Percentiles rank a stretch among this genome's conserved stretches.
Conservation (phyloP, 2,888 invertebrate genomes). For the Lydus trimaculatus region DNA sequence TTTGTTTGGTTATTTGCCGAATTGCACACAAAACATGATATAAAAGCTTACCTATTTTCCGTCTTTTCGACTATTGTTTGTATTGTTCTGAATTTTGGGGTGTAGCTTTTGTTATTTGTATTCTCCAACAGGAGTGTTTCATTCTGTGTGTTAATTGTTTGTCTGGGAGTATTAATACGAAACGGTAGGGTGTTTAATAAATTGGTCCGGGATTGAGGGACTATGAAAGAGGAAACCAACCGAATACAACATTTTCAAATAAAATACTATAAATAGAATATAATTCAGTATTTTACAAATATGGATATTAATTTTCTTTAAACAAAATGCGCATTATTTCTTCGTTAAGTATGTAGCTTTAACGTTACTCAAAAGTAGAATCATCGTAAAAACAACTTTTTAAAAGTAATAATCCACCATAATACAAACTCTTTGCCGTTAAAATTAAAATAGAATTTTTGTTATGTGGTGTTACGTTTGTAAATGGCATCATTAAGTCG, state of each 20-base stretch:
- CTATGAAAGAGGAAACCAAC: conserved; percentile 24
- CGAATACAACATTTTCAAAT: conserved; percentile 23
- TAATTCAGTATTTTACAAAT: neutral
- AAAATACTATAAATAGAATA: neutral
- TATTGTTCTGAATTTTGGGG: conserved; percentile 28
- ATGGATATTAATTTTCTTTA: neutral
- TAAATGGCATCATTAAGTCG: conserved; percentile 10
- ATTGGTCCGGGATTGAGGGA: conserved; percentile 38
- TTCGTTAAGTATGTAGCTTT: neutral
- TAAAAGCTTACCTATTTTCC: conserved; percentile 30
- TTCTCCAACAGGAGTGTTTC: conserved; percentile 31
- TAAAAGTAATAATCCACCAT: neutral
- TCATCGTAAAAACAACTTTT: neutral
- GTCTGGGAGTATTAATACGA: conserved; percentile 33
- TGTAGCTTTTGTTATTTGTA: conserved; percentile 32
- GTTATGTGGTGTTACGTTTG: conserved; percentile 7
- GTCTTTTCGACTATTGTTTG: conserved; percentile 29
- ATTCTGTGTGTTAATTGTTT: conserved; percentile 36
- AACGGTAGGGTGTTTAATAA: conserved; percentile 36
- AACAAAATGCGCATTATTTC: neutral
- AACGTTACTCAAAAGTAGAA: neutral
- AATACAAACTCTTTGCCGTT: neutral
- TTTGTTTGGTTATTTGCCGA: neutral
- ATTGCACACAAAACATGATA: conserved; percentile 7
- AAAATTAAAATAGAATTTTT: conserved; percentile 10